Conservation (phyloP, 2,797 vertebrate genomes). For the Hydrophis major region DNA sequence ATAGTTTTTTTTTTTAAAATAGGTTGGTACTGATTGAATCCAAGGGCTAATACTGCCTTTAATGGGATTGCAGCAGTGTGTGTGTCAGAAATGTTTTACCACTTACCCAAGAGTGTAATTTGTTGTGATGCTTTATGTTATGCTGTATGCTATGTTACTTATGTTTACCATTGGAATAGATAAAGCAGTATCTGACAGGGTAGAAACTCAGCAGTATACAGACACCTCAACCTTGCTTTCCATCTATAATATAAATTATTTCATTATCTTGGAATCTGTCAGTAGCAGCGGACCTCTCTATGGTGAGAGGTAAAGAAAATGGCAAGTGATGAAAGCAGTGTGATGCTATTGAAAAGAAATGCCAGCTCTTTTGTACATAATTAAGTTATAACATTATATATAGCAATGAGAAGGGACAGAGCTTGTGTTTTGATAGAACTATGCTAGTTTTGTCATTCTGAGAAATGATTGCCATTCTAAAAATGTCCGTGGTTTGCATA, state of each 20-base stretch:
- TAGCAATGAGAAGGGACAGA: neutral
- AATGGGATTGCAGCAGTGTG: neutral
- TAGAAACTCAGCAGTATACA: neutral
- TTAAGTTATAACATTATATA: neutral
- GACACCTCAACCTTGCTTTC: neutral
- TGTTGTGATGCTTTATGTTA: neutral
- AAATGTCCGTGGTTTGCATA: neutral
- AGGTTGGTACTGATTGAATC: neutral
- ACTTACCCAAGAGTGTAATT: neutral
- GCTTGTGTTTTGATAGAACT: neutral
- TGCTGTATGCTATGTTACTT: conserved; percentile 17
- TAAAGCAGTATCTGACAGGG: conserved; percentile 46
- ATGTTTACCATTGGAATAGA: conserved; percentile 41
- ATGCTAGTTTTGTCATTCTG: neutral
- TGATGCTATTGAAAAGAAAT: neutral
- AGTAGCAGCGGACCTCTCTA: neutral
- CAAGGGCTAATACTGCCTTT: neutral
- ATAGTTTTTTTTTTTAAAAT: too few relatives aligned
- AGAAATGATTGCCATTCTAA: neutral
- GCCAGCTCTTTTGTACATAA: neutral
- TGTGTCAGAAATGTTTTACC: neutral
- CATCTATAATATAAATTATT: neutral
- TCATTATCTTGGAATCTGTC: neutral
- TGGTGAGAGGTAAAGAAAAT: neutral
- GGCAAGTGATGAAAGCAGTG: neutral